Evolutionary conservation across 92 coral and sea anemone species (phyloP).

Genomic region (Zoanthus gigantus): DNA sequence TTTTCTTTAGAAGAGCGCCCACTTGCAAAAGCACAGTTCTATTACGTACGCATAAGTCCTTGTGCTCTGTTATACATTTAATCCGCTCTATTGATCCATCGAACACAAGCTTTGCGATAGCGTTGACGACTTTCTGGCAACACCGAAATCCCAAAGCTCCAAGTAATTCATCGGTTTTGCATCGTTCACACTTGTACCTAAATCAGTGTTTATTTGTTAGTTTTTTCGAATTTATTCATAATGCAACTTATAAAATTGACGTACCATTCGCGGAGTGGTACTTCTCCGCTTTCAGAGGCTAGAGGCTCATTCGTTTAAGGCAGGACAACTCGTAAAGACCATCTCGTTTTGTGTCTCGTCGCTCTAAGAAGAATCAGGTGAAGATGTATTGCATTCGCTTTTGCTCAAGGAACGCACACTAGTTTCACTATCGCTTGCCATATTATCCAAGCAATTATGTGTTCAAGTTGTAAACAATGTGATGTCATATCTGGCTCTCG

Average conservation of each 20-base stretch:
- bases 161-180: background rate
- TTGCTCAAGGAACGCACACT: too few relatives aligned
- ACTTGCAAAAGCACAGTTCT: background rate
- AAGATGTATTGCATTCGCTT: too few relatives aligned
- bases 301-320: background rate
- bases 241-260: background rate
- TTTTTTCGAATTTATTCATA: background rate
- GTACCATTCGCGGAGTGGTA: background rate
- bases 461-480: too few relatives aligned
- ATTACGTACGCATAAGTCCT: background rate
- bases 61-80: background rate
- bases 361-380: too few relatives aligned
- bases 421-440: too few relatives aligned
- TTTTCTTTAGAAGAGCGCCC: background rate
- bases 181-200: background rate
- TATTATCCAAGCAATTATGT: too few relatives aligned
- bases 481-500: too few relatives aligned
- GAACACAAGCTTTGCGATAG: background rate
- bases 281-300: background rate
- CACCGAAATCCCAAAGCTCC: background rate
- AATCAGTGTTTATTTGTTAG: background rate
- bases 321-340: background rate
- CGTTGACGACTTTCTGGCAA: background rate
- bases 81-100: background rate
- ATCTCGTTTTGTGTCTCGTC: too few relatives aligned